Percentiles rank a stretch among this genome's conserved stretches.
These are phyloP conservation scores for Dendrolimus punctatus DNA, from an alignment of 1,140 invertebrate genomes.

Conservation along the genomic window DNA sequence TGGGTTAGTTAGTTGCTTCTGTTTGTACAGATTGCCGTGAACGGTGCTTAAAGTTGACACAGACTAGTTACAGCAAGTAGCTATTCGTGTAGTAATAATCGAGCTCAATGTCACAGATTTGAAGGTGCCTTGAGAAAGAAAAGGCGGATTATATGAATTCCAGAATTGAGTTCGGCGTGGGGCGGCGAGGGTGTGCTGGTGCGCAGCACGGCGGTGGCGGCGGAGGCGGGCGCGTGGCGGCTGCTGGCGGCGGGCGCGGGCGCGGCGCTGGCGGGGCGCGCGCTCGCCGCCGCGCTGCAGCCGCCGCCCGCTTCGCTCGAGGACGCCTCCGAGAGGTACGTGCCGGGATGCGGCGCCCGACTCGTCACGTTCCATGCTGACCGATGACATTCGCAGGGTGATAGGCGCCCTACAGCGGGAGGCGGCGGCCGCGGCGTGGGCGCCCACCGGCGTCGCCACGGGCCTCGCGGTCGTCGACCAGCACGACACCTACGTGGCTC, in stretches of 20 bases:
- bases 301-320: constrained; percentile 27
- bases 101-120: no score
- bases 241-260: constrained; percentile 7
- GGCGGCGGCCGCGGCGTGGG: constrained; percentile 19
- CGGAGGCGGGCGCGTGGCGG: constrained; percentile 8
- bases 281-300: constrained; percentile 18
- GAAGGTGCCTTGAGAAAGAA: no score
- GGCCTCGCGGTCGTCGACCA: constrained; percentile 78
- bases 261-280: constrained; percentile 8
- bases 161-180: constrained; percentile 34
- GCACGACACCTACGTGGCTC: constrained; percentile 79
- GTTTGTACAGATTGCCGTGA: no score
- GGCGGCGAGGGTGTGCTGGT: constrained; percentile 6
- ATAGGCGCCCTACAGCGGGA: constrained; percentile 33
- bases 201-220: constrained; percentile 8
- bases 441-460: constrained; percentile 63
- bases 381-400: constrained; percentile 18
- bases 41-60: no score
- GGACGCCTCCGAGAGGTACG: constrained; percentile 15
- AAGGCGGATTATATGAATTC: no score
- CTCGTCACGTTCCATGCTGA: neutral
- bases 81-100: no score
- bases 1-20: no score
- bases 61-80: no score
- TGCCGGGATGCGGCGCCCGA: neutral